Percentiles rank a stretch among this genome's conserved stretches.
phyloP scores from a whole-genome alignment of 2,797 vertebrate genomes.

The Margarornis squamiger region DNA sequence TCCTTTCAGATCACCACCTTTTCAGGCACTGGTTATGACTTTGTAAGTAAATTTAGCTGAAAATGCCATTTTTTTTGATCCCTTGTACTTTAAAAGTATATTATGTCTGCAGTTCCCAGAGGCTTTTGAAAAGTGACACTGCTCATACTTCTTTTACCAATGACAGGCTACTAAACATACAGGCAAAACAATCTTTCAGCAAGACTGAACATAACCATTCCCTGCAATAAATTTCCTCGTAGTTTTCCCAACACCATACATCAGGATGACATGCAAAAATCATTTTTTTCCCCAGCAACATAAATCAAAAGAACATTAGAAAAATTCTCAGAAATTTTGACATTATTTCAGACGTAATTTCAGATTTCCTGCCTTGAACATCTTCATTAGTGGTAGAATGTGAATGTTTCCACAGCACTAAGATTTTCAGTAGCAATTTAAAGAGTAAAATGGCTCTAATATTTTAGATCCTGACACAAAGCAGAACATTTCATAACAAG shows the following conservation, averaged over 20 bases:
- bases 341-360: neutral
- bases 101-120: neutral
- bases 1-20: neutral
- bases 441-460: neutral
- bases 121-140: neutral
- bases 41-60: neutral
- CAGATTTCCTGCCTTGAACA: neutral
- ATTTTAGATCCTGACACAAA: conserved; percentile 23
- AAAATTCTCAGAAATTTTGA: neutral
- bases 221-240: neutral
- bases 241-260: neutral
- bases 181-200: neutral
- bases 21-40: neutral
- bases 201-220: neutral
- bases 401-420: neutral
- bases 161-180: neutral
- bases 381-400: neutral
- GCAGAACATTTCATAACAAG: neutral
- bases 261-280: neutral
- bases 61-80: neutral
- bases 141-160: neutral
- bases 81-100: neutral
- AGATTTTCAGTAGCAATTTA: neutral
- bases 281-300: neutral
- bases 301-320: neutral